phyloP scores from a whole-genome alignment of 2,888 invertebrate species.

The Thecophora atra region DNA sequence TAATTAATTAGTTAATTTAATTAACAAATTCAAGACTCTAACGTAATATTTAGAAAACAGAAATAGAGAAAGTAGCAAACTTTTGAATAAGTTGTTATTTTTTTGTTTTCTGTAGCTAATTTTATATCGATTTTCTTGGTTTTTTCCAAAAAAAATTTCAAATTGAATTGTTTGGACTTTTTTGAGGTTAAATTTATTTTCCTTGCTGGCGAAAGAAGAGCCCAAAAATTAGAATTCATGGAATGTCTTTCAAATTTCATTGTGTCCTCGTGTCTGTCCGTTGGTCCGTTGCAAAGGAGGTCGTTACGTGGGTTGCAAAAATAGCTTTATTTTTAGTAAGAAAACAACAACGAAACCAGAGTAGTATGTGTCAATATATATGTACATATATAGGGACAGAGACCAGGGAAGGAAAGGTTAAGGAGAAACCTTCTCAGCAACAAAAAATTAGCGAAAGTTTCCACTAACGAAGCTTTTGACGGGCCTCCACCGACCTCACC shows the following conservation, averaged over 20 bases:
- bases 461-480: neutral
- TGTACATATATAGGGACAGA: too few relatives aligned
- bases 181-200: neutral
- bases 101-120: too few relatives aligned
- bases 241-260: neutral
- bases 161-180: neutral
- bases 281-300: neutral
- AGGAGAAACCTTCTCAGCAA: neutral
- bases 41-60: too few relatives aligned
- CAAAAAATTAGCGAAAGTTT: slow-evolving; percentile 5
- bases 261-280: too few relatives aligned
- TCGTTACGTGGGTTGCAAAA: slow-evolving; percentile 4
- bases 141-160: neutral
- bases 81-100: too few relatives aligned
- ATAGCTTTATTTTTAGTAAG: slow-evolving; percentile 15
- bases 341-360: slow-evolving; percentile 10
- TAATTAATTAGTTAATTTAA: too few relatives aligned
- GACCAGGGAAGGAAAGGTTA: too few relatives aligned
- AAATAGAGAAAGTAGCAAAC: too few relatives aligned
- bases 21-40: too few relatives aligned
- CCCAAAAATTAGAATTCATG: slow-evolving; percentile 6
- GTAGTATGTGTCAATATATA: neutral
- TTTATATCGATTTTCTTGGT: too few relatives aligned
- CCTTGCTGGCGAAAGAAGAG: neutral
- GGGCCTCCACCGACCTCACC: too few relatives aligned